Percentiles rank a stretch among this genome's conserved stretches.
Conservation (phyloP, 2,888 invertebrate species). For the Cryptocephalus primarius region DNA sequence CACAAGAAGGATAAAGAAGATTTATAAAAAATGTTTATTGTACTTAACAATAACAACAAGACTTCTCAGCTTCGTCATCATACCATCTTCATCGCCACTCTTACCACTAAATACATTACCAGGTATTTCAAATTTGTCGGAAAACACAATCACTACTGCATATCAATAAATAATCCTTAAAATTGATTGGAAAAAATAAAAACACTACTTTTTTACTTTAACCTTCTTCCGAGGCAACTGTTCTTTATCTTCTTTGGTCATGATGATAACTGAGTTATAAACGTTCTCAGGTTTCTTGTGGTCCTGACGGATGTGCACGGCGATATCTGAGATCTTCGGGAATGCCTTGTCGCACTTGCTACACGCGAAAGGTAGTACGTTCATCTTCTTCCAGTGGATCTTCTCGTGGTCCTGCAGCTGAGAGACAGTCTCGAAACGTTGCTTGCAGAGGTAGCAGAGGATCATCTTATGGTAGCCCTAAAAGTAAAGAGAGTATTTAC, state of each 20-base stretch:
- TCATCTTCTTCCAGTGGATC: conserved; percentile 19
- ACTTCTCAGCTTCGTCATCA: no score
- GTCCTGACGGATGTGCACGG: conserved; percentile 22
- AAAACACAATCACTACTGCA: no score
- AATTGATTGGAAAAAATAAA: neutral
- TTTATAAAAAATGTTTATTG: no score
- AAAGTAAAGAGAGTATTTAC: neutral
- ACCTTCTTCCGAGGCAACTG: neutral
- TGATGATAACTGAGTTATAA: neutral
- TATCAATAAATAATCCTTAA: no score
- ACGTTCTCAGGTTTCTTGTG: conserved; percentile 14
- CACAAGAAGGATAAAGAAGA: no score
- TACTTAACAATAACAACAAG: no score
- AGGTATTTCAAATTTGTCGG: no score
- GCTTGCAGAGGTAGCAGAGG: conserved; percentile 12
- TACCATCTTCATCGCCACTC: no score
- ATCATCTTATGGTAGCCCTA: conserved; percentile 16
- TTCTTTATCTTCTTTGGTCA: neutral
- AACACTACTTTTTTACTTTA: neutral
- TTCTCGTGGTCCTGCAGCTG: conserved; percentile 16
- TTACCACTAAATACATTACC: no score
- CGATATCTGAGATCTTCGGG: conserved; percentile 25
- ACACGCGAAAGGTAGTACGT: conserved; percentile 27
- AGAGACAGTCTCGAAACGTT: conserved; percentile 2
- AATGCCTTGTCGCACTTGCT: conserved; percentile 30